These are phyloP conservation scores for Spisula solida DNA, from an alignment of 2,888 invertebrate species.

Conservation along the genomic window DNA sequence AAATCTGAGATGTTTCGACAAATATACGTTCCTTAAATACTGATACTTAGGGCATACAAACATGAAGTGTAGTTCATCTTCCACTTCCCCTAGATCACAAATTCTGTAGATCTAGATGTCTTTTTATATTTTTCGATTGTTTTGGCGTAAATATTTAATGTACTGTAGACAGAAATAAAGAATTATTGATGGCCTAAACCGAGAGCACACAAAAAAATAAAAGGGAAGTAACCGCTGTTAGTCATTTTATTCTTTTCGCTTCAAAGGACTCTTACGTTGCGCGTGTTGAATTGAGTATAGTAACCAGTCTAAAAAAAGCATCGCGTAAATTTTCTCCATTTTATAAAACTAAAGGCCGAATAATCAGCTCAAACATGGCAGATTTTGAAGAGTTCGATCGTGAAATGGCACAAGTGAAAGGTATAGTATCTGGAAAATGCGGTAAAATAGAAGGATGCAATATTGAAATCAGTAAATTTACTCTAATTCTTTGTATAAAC, in stretches of 20 bases:
- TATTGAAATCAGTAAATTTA: background rate
- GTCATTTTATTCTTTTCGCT: background rate
- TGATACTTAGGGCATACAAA: too few relatives aligned
- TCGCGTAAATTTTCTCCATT: conserved; percentile 20
- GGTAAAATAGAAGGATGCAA: background rate
- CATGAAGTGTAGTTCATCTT: too few relatives aligned
- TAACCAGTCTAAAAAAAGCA: conserved; percentile 24
- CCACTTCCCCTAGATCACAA: too few relatives aligned
- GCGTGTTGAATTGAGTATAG: background rate
- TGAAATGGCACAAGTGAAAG: conserved; percentile 70
- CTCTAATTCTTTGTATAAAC: background rate
- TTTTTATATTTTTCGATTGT: too few relatives aligned
- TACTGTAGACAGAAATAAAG: too few relatives aligned
- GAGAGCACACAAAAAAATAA: too few relatives aligned
- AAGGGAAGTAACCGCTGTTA: too few relatives aligned
- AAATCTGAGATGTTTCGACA: too few relatives aligned
- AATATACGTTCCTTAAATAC: too few relatives aligned
- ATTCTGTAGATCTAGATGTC: too few relatives aligned
- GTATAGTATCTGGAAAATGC: conserved; percentile 32
- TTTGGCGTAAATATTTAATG: too few relatives aligned
- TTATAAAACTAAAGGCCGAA: background rate
- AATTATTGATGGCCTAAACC: too few relatives aligned
- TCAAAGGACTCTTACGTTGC: background rate
- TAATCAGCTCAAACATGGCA: conserved; percentile 44
- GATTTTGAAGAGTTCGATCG: conserved; percentile 74